These are phyloP conservation scores for Peromyscus nudipes DNA, from an alignment of 2,797 vertebrate genomes.

Conservation along the genomic window DNA sequence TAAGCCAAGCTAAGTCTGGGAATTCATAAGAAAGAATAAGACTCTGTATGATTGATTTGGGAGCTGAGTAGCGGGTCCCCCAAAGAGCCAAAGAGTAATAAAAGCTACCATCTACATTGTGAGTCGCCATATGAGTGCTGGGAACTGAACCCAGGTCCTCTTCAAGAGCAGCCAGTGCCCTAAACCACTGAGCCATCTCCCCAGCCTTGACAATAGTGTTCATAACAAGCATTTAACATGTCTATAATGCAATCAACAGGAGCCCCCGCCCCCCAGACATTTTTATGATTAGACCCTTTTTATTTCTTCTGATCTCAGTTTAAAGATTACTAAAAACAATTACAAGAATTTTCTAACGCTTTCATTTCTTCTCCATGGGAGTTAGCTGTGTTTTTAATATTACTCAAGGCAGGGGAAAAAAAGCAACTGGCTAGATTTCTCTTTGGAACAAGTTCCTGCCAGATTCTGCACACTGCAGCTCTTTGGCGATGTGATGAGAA, in stretches of 20 bases:
- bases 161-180: too few relatives aligned
- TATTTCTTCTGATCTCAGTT: slow-evolving; percentile 48
- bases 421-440: slow-evolving; percentile 40
- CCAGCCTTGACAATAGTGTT: neutral
- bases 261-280: neutral
- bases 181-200: neutral
- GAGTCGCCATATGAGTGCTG: neutral
- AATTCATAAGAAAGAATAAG: neutral
- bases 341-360: slow-evolving; percentile 44
- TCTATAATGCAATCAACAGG: neutral
- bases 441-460: slow-evolving; percentile 68
- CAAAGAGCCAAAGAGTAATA: neutral
- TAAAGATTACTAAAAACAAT: slow-evolving; percentile 40
- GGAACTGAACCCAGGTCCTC: neutral
- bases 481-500: slow-evolving; percentile 64
- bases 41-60: neutral
- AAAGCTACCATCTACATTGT: neutral
- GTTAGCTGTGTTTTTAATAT: slow-evolving; percentile 32
- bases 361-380: slow-evolving; percentile 59
- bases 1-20: neutral
- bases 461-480: slow-evolving; percentile 71
- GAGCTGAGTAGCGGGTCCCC: neutral
- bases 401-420: slow-evolving; percentile 61
- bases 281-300: slow-evolving; percentile 33
- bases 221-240: neutral